These are phyloP conservation scores for Sinhomidia bicolor DNA, from an alignment of 2,888 invertebrate species.

Conservation along the genomic window DNA sequence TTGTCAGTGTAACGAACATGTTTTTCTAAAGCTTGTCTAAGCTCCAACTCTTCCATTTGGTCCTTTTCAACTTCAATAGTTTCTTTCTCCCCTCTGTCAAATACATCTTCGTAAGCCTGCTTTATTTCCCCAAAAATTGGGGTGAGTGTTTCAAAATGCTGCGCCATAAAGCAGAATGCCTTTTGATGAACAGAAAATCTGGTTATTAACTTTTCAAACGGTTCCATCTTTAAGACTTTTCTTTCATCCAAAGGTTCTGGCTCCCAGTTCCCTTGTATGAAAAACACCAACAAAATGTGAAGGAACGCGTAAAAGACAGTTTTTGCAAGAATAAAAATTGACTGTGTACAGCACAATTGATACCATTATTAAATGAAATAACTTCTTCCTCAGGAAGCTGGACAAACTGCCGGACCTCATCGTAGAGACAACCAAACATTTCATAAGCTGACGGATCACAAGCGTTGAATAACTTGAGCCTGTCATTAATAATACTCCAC, in stretches of 20 bases:
- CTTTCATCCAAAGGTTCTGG: slow-evolving; percentile 47
- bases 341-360: background rate
- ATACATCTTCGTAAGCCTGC: slow-evolving; percentile 66
- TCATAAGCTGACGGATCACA: slow-evolving; percentile 57
- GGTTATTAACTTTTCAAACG: slow-evolving; percentile 59
- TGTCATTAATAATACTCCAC: slow-evolving; percentile 48
- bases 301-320: background rate
- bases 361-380: slow-evolving; percentile 60
- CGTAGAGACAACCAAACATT: slow-evolving; percentile 59
- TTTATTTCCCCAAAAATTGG: slow-evolving; percentile 66
- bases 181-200: slow-evolving; percentile 65
- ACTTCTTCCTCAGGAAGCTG: slow-evolving; percentile 68
- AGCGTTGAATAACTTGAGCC: slow-evolving; percentile 51
- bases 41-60: slow-evolving; percentile 62
- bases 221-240: slow-evolving; percentile 57
- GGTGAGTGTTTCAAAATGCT: slow-evolving; percentile 67
- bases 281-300: background rate
- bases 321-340: background rate
- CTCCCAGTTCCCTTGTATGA: slow-evolving; percentile 51
- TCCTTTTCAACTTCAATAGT: slow-evolving; percentile 62
- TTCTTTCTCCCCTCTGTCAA: slow-evolving; percentile 69
- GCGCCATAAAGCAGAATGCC: slow-evolving; percentile 55
- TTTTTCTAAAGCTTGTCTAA: slow-evolving; percentile 39
- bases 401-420: slow-evolving; percentile 60
- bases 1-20: slow-evolving; percentile 62